Conservation (phyloP, 2,797 vertebrate species). For the Neostethus bicornis region DNA sequence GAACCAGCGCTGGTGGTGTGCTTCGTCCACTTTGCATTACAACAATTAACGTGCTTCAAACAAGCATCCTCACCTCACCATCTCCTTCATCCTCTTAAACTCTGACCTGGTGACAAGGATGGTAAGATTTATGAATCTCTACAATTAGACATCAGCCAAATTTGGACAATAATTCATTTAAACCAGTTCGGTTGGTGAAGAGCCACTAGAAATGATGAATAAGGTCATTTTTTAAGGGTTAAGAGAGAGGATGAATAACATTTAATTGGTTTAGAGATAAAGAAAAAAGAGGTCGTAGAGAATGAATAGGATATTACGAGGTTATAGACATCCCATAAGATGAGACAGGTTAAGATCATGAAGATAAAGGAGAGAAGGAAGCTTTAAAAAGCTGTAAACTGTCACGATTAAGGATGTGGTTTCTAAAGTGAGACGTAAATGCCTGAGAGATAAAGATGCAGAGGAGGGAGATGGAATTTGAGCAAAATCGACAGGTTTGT, state of each 20-base stretch:
- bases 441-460: constrained; percentile 40
- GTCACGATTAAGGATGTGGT: constrained; percentile 46
- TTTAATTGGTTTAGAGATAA: constrained; percentile 3
- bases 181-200: constrained; percentile 19
- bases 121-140: constrained; percentile 8
- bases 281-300: constrained; percentile 37
- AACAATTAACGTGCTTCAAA: constrained; percentile 51
- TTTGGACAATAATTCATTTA: constrained; percentile 12
- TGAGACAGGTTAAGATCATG: constrained; percentile 38
- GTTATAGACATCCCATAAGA: constrained; percentile 26
- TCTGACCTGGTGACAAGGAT: constrained; percentile 4
- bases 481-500: constrained; percentile 20
- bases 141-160: constrained; percentile 6
- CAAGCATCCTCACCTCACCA: constrained; percentile 28
- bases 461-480: constrained; percentile 38
- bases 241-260: constrained; percentile 12
- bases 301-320: neutral
- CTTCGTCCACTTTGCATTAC: constrained; percentile 66
- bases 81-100: constrained; percentile 18
- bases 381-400: constrained; percentile 42
- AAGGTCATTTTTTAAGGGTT: constrained; percentile 6
- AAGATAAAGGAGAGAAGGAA: constrained; percentile 43
- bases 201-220: constrained; percentile 2
- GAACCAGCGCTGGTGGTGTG: constrained; percentile 51
- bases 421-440: constrained; percentile 42